Evolutionary conservation across 2,888 invertebrate genomes (phyloP), one percentile per base, ranked within the genome.

Genomic region (Strigamia crassipes): DNA sequence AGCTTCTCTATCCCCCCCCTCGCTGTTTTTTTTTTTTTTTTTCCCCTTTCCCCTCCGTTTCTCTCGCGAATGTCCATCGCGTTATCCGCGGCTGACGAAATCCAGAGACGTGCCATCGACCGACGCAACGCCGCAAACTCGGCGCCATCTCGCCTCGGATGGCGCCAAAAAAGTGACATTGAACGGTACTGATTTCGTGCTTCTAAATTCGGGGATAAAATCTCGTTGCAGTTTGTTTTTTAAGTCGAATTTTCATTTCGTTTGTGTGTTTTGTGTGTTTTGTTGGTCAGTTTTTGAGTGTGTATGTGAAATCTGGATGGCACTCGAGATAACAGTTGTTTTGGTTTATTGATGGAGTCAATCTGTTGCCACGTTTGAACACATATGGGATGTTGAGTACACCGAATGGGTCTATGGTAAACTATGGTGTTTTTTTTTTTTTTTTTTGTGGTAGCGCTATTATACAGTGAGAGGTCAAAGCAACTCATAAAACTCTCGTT

Each of bases 41-140:
- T 51, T n/a, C 31, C 66, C 61, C 56, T 61, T 81, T 51, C 81
- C 27, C 81, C 73, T 23, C 73, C 13, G 18, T 42, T 51, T 56
- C 56, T 56, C 23, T 41, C 51, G 46, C 38, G 31, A 15, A 73
- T 51, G 27, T 34, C 38, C 38, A 34, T 38, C 41, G 46, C 73
- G 61, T 31, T 82, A 34, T 81, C 38, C 23, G 56, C 51, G 34
- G 80, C 27, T 82, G 42, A 41, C 41, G 41, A 56, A 56, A 56
- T 56, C 56, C 56, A 56, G 56, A 56, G 56, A 56, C 56, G 56
- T 56, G 56, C 56, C 56, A 56, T 56, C 56, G 56, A 56, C 56
- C 56, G 56, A 56, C 18, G 56, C 56, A 56, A 56, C n/a, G 56
- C 56, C 56, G 56, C 56, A 56, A 56, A 56, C 56, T 56, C 56